Base-by-base conservation (phyloP, 2,888 invertebrate genomes). In the Gastracanthus pulcherrimus region DNA sequence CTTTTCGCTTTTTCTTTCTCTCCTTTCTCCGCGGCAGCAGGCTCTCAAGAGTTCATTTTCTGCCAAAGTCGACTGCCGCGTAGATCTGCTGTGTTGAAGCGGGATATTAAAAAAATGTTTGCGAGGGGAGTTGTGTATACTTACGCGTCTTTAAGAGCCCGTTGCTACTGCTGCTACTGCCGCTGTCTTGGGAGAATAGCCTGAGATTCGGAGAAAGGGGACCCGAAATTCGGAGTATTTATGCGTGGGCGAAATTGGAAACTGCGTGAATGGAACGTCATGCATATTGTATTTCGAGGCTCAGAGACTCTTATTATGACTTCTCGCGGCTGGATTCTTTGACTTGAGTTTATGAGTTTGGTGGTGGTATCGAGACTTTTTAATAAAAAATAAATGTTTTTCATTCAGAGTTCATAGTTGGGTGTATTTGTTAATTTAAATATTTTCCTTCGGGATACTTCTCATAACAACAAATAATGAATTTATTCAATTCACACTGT, bases 41-140 rank as follows among this genome's bases (percentile, higher is more conserved):
- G n/a, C n/a, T 55, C 48, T 64, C 48, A 29, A 58, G 78, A 76
- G 71, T 79, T 82, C 82, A 82, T 82, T 82, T 82, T 76, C 75
- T 75, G 64, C 77, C 58, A 41, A 62, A 69, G 64, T 58, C 60
- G 36, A 6, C 31, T n/a, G 19, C 3, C 66, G 19, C 26, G 45
- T 16, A 7, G 51, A n/a, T 23, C 23, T 16, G 7, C 3, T n/a
- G n/a, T n/a, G n/a, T n/a, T n/a, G n/a, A n/a, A n/a, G n/a, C 45
- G 45, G 45, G 34, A 81, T 81, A 76, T 81, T 81, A 76, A 81
- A 76, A 76, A 80, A 71, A 71, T 76, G 51, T 76, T 58, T 60
- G 66, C 64, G 31, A 31, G 64, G 19, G 16, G 13, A 13, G 23
- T n/a, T n/a, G 23, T 71, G n/a, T n/a, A n/a, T n/a, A n/a, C 26